phyloP scores from a whole-genome alignment of 2,888 invertebrate species.

The Eueremaeus valkanovi region DNA sequence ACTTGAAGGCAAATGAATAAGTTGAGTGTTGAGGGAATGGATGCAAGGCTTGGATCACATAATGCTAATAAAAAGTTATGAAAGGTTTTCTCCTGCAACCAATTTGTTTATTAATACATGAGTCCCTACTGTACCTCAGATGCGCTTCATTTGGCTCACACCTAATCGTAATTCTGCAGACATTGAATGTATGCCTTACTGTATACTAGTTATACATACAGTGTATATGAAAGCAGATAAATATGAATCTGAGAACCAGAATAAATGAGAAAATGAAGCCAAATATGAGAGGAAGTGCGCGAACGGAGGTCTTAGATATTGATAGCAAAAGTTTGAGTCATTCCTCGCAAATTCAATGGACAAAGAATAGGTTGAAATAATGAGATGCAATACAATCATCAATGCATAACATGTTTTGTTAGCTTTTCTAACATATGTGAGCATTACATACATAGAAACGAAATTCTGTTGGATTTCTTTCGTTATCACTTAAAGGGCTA shows the following conservation, averaged over 20 bases:
- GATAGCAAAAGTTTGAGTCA: background rate
- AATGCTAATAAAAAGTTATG: background rate
- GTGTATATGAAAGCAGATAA: background rate
- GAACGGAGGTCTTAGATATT: background rate
- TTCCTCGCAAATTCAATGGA: background rate
- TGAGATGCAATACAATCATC: constrained; percentile 1
- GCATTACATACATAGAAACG: background rate
- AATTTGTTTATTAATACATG: constrained; percentile 27
- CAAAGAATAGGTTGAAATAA: background rate
- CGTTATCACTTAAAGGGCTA: background rate
- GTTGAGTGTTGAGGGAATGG: background rate
- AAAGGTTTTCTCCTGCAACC: constrained; percentile 20
- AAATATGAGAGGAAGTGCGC: background rate
- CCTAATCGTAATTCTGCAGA: constrained; percentile 22
- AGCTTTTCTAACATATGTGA: background rate
- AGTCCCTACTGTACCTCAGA: constrained; percentile 3
- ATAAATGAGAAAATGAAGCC: background rate
- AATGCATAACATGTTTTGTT: constrained; percentile 15
- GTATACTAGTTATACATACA: background rate
- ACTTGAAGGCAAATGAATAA: background rate
- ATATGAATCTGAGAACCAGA: background rate
- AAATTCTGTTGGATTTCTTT: background rate
- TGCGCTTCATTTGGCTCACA: constrained; percentile 21
- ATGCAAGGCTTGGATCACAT: background rate
- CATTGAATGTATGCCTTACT: background rate